Conservation (phyloP, 1,140 invertebrate genomes). For the Eumaeus atala region DNA sequence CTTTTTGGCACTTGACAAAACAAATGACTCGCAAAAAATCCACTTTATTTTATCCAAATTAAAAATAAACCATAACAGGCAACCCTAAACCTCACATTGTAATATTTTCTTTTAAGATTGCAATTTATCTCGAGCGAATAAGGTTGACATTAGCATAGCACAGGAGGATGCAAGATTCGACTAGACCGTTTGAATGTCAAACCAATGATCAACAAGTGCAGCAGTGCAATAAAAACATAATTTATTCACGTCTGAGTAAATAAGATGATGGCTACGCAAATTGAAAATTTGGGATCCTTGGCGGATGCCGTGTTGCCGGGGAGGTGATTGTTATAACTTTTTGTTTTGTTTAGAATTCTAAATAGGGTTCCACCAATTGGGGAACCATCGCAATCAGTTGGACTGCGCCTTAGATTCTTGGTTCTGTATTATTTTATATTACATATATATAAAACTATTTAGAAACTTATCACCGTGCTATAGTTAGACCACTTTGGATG, state of each 20-base stretch:
- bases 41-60: no score
- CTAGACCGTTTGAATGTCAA: slow-evolving; percentile 73
- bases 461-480: no score
- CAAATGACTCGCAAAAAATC: no score
- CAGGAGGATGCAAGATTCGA: slow-evolving; percentile 36
- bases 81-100: no score
- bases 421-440: no score
- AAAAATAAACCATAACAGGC: no score
- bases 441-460: no score
- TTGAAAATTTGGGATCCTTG: slow-evolving; percentile 47
- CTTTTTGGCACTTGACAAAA: no score
- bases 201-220: slow-evolving; percentile 67
- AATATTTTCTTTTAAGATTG: neutral
- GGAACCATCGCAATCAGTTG: slow-evolving; percentile 22
- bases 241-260: slow-evolving; percentile 68
- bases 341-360: slow-evolving; percentile 24
- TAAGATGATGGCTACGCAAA: slow-evolving; percentile 57
- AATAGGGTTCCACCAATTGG: slow-evolving; percentile 21
- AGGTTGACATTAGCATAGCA: slow-evolving; percentile 30
- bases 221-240: slow-evolving; percentile 68
- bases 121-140: slow-evolving; percentile 13
- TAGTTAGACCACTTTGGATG: no score
- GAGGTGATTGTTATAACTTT: slow-evolving; percentile 22
- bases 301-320: slow-evolving; percentile 33
- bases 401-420: no score